Base-by-base conservation (phyloP, 2,888 invertebrate species). In the Hypsopygia costalis region DNA sequence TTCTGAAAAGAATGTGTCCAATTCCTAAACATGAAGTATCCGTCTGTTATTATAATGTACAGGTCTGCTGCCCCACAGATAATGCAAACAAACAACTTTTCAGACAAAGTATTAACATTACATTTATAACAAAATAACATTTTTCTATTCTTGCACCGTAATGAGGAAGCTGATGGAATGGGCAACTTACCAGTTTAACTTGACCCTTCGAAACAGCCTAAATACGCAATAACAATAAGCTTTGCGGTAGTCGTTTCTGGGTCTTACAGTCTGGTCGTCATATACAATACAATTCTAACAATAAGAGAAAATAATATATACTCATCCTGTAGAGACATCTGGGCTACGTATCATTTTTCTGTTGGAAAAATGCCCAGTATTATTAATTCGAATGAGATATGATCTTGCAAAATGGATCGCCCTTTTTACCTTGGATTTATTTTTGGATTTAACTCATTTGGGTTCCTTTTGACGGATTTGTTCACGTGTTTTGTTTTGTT, bases 341-440 rank as follows among this genome's bases (percentile, higher is more conserved):
- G 60, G 61, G 43, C 50, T 50, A 57, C 53, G 58, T 49, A 49
- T 52, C 59, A 63, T 63, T 64, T 65, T 60, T 56, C 52, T 50
- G 52, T 46, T 52, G 58, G 58, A 62, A 63, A 69, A 68, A 63
- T 68, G 64, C 58, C 66, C 55, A 51, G 46, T 45, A 52, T 59
- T 72, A 71, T 67, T 70, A 69, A 71, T 65, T 64, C 56, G 57
- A 62, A 60, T 64, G 62, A 59, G 63, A 67, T 67, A 64, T 65
- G 59, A 58, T 63, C 55, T 55, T 45, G 44, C 56, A 42, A 54
- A 61, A 62, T 56, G 49, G 47, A 51, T 51, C 55, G 52, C 49
- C 40, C 51, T 52, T 49, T 50, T 41, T 27, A 43, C 46, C 16
- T 16, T 16, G 16, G 41, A 43, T 44, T 49, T 49, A 42, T 51